Evolutionary conservation across 2,888 invertebrate genomes (phyloP), one percentile per base, ranked within the genome.

Genomic region (Cerceris rybyensis): DNA sequence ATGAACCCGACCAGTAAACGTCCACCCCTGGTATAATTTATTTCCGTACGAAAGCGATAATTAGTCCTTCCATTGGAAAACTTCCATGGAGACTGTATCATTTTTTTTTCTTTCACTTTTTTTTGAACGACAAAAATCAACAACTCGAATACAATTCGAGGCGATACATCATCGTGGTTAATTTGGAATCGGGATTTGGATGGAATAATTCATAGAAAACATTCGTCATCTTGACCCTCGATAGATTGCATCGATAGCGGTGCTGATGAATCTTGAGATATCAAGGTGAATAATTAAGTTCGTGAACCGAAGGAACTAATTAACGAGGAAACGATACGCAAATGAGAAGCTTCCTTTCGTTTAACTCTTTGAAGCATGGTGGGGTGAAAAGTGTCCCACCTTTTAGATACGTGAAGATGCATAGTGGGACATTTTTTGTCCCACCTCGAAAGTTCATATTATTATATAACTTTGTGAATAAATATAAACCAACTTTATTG

Each of bases 21-120:
- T 84, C 84, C 75, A 77, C 67, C 64, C 28, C 52, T 41, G 80
- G 59, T 68, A 72, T 84, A 80, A 84, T 84, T 84, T 84, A 84
- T 84, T 78, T 80, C 66, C 70, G 66, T 54, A 66, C 46, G 71
- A 70, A 55, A 69, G 73, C 84, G 80, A 80, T 84, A 84, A 84
- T 84, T 84, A 84, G 83, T 66, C 39, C 41, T 61, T 67, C 49
- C 59, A 1, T 28, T 7, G 54, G 46, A 59, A 28, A 54, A 54
- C 46, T 50, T 52, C 14, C 66, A 52, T 41, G 28, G 8, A 13
- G 50, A 60, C 61, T 50, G 54, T 61, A 57, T 63, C 61, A 54
- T 13, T 43, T 39, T 58, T 13, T 65, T 64, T 58, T 72, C 65
- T 78, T 69, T n/a, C 41, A 42, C 7, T 7, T 28, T 17, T 16